A percentile compares a stretch with the other conserved stretches of the same genome.
These are phyloP conservation scores for Meloidogyne hapla DNA, from an alignment of 1,140 invertebrate species.

Conservation along the genomic window DNA sequence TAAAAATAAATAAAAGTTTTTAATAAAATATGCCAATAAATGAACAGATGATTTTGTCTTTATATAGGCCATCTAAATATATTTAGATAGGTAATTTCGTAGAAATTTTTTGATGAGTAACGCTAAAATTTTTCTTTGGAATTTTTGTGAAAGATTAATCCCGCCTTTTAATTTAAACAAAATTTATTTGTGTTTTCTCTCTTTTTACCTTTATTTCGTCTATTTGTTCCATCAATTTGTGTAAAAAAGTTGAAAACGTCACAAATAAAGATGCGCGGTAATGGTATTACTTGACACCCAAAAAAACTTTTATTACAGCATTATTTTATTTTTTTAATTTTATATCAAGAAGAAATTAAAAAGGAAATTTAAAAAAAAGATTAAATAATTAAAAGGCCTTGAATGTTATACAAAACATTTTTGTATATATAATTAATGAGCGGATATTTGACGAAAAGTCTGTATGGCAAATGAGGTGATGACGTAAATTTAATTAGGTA, in stretches of 20 bases:
- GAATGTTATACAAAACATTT: not conserved
- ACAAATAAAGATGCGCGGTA: not conserved
- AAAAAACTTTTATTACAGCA: not conserved
- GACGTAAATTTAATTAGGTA: not conserved
- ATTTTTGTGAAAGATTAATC: not conserved
- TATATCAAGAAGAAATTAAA: no score
- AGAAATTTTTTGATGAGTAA: not conserved
- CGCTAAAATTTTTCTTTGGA: not conserved
- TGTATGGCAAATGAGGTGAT: not conserved
- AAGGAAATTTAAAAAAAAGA: slow-evolving; percentile 3
- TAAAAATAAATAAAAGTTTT: no score
- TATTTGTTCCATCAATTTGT: not conserved
- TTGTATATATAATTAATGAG: not conserved
- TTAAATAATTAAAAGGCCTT: not conserved
- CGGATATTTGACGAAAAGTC: not conserved
- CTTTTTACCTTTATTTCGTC: not conserved
- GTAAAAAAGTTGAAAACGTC: not conserved
- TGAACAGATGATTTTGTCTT: no score
- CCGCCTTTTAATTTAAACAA: not conserved
- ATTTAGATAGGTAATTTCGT: no score
- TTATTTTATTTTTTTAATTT: not conserved
- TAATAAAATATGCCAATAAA: not conserved
- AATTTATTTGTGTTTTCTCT: not conserved
- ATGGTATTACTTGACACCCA: not conserved
- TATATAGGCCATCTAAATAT: no score